Conservation (phyloP, 1,140 invertebrate species). For the Eupeodes corollae region DNA sequence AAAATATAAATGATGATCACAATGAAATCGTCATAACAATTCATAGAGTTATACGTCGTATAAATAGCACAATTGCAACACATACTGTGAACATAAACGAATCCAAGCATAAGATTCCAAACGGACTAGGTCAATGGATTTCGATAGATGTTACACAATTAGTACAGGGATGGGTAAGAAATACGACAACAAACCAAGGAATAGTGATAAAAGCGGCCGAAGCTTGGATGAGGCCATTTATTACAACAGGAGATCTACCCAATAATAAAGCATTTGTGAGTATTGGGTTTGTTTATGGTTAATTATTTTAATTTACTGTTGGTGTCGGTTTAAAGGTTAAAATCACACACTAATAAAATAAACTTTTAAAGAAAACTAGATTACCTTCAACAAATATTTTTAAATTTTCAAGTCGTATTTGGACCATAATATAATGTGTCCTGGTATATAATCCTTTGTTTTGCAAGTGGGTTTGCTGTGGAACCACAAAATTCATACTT, state of each 20-base stretch:
- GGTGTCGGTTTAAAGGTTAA: neutral
- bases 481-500: too few species aligned
- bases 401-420: neutral
- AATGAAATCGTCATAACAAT: conserved; percentile 18
- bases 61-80: conserved; percentile 17
- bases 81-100: conserved; percentile 25
- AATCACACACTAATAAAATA: neutral
- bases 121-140: conserved; percentile 53
- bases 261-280: conserved; percentile 17
- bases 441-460: too few species aligned
- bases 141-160: conserved; percentile 64
- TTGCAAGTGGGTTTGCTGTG: too few species aligned
- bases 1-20: conserved; percentile 3
- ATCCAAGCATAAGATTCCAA: conserved; percentile 23
- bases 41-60: conserved; percentile 11
- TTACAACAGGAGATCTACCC: conserved; percentile 18
- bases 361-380: neutral
- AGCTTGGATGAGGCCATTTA: conserved; percentile 39
- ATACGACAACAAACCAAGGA: conserved; percentile 58
- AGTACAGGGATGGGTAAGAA: conserved; percentile 61
- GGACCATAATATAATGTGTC: neutral
- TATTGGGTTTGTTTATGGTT: too few species aligned
- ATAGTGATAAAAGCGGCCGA: conserved; percentile 58
- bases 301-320: conserved; percentile 1
- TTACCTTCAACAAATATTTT: neutral